Evolutionary conservation across 92 coral and sea anemone species (phyloP), one percentile per base, ranked within the genome.

Genomic region (Actinostola sp.): DNA sequence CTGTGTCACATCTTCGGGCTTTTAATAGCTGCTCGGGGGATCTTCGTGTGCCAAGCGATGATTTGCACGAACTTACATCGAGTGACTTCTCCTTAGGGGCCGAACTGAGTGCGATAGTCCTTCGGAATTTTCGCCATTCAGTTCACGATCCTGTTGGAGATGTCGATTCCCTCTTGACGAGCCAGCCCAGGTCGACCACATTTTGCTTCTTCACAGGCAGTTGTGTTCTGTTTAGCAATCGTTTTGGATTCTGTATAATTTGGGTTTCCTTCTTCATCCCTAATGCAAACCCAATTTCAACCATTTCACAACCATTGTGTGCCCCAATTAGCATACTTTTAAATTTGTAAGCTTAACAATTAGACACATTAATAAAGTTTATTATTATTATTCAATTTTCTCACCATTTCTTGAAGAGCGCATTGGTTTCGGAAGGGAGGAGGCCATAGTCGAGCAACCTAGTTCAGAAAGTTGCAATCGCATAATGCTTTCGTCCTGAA

Each of bases 21-120:
- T 91, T 95, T 53, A 92, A n/a, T 54, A 8, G 99, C 96, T 10
- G 88, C 99, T 9, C 99, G 90, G 23, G 99, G 99, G 63, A 95
- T 78, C 84, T 59, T 89, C 78, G 83, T 44, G 38, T 78, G 92
- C 43, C 99, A 95, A 32, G n/a, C 97, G 92, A 72, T 63, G n/a
- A n/a, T n/a, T n/a, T 77, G 57, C 99, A 95, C 62, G 92, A 89
- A 34, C 92, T 96, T n/a, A 92, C 99, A 58, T 95, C 99, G 75
- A 95, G 87, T 95, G 97, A 25, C 82, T 95, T 46, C 97, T 84
- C n/a, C n/a, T n/a, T 12, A 95, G 89, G 45, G 89, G 88, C 46
- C 92, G 92, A 61, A 95, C 91, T 81, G 95, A 95, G 55, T 95
- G 93, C 28, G 85, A 52, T 20, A 95, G 89, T 10, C 88, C 79